Conservation (phyloP, 2,797 vertebrate genomes). For the Eidolon dupreanum region DNA sequence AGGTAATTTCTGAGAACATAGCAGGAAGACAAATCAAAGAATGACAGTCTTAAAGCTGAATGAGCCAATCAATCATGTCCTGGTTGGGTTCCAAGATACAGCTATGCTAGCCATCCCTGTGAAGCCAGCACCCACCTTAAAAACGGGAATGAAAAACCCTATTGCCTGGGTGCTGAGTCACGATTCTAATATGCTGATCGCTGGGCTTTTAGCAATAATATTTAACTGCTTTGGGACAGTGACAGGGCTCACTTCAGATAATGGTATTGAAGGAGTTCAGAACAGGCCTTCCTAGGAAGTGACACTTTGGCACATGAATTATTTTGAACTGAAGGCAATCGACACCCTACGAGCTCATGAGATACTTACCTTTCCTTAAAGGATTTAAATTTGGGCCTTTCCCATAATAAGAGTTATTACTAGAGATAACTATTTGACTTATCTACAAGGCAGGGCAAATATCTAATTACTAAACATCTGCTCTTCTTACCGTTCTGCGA, state of each 20-base stretch:
- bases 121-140: background rate
- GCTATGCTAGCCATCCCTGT: background rate
- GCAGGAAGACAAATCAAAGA: background rate
- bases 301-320: background rate
- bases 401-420: background rate
- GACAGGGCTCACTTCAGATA: background rate
- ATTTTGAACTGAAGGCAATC: background rate
- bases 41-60: background rate
- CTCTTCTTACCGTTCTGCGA: background rate
- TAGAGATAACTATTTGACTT: background rate
- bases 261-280: background rate
- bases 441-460: background rate
- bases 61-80: background rate
- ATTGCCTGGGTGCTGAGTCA: background rate
- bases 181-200: background rate
- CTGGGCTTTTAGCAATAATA: background rate
- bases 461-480: background rate
- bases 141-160: background rate
- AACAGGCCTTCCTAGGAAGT: background rate
- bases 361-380: background rate
- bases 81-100: accelerated
- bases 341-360: background rate
- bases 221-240: background rate
- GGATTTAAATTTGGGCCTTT: background rate
- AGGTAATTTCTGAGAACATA: background rate